These are phyloP conservation scores for Hydrozoanthus tunicans DNA, from an alignment of 64 coral and sea anemone species.

Conservation along the genomic window DNA sequence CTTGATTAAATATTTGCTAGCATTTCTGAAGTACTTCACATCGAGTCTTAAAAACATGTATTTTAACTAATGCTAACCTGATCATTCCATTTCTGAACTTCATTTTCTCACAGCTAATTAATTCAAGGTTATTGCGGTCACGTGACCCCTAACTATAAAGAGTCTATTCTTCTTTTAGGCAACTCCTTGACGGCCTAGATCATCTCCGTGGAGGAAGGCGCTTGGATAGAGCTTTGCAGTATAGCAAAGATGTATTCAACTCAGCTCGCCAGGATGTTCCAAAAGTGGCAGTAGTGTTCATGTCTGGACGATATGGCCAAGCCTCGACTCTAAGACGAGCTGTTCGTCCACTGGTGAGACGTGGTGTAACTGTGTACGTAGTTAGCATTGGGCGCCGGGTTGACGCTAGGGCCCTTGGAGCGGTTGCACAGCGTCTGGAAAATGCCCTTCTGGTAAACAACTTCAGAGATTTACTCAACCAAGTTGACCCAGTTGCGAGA, in stretches of 20 bases:
- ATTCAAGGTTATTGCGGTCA: no score
- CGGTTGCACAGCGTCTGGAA: constrained; percentile 59
- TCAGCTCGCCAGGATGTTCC: constrained; percentile 38
- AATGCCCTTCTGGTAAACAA: constrained; percentile 65
- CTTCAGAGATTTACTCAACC: constrained; percentile 55
- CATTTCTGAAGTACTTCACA: no score
- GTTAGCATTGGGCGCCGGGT: constrained; percentile 67
- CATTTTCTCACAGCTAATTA: no score
- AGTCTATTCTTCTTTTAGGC: background rate
- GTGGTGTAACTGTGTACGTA: constrained; percentile 64
- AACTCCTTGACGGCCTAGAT: constrained; percentile 27
- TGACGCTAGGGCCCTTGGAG: constrained; percentile 36
- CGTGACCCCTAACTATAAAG: no score
- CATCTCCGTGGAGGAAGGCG: constrained; percentile 46
- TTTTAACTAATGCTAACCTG: no score
- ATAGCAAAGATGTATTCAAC: constrained; percentile 40
- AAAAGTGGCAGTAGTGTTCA: constrained; percentile 69
- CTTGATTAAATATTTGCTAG: no score
- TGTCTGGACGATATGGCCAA: constrained; percentile 50
- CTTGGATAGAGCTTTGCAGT: constrained; percentile 49
- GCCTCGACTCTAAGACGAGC: constrained; percentile 55
- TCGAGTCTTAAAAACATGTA: no score
- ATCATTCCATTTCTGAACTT: no score
- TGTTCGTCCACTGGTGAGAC: constrained; percentile 58
- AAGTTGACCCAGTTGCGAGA: constrained; percentile 57